Percentiles rank a stretch among this genome's conserved stretches.
These are phyloP conservation scores for Phrynosoma blainvillii DNA, from an alignment of 2,113 vertebrate species.

Conservation along the genomic window DNA sequence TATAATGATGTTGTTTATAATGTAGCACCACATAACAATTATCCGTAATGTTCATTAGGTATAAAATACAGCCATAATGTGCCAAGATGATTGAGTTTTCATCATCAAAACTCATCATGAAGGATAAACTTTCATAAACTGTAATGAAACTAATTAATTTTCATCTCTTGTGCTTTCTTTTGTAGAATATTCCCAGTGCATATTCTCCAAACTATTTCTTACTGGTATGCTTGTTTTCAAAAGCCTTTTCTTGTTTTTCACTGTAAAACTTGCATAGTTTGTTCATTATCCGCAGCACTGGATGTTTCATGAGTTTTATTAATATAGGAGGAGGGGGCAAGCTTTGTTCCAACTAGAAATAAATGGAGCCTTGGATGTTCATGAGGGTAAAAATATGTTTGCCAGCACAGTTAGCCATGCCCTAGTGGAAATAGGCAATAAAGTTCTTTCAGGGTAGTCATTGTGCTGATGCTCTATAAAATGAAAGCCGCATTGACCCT, in stretches of 20 bases:
- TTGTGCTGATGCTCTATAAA: not conserved
- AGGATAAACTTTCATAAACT: constrained; percentile 22
- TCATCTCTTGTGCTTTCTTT: not conserved
- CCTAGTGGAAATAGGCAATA: not conserved
- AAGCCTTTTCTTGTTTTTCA: not conserved
- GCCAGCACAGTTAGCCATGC: not conserved
- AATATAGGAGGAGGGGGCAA: not conserved
- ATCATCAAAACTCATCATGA: constrained; percentile 29
- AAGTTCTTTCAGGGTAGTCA: not conserved
- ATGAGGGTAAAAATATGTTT: not conserved
- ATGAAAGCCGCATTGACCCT: constrained; percentile 2
- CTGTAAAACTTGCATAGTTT: not conserved
- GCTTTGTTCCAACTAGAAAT: not conserved
- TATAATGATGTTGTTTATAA: constrained; percentile 25
- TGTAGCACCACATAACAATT: constrained; percentile 22
- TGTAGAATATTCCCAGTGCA: not conserved
- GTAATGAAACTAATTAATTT: constrained; percentile 29
- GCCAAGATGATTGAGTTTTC: constrained; percentile 28
- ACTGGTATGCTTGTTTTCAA: not conserved
- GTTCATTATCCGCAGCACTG: not conserved
- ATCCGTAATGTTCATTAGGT: constrained; percentile 26
- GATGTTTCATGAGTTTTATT: not conserved
- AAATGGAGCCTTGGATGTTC: not conserved
- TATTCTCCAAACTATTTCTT: not conserved
- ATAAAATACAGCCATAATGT: constrained; percentile 18